Conservation (phyloP, 1,140 invertebrate species). For the Ostrea denselamellosa region DNA sequence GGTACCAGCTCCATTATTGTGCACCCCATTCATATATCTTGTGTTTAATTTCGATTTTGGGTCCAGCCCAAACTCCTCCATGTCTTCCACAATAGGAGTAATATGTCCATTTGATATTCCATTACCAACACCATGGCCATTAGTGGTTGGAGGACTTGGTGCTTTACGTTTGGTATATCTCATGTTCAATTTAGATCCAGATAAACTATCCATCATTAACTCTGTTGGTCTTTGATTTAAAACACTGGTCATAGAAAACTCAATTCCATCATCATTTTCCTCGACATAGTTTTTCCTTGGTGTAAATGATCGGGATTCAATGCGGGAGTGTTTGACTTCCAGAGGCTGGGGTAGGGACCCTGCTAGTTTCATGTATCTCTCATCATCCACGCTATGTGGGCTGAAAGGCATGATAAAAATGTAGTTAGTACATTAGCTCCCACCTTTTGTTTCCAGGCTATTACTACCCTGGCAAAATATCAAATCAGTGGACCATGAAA, state of each 20-base stretch:
- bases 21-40: slow-evolving; percentile 65
- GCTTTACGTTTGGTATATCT: slow-evolving; percentile 73
- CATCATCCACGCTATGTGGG: slow-evolving; percentile 77
- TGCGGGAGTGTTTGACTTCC: slow-evolving; percentile 63
- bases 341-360: slow-evolving; percentile 69
- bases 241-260: slow-evolving; percentile 73
- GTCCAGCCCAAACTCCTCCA: slow-evolving; percentile 60
- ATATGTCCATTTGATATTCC: slow-evolving; percentile 67
- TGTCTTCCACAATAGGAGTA: slow-evolving; percentile 61
- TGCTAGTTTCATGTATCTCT: slow-evolving; percentile 69
- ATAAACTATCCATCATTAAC: slow-evolving; percentile 69
- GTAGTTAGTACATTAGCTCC: slow-evolving; percentile 18
- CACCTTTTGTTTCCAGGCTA: slow-evolving; percentile 37
- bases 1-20: slow-evolving; percentile 44
- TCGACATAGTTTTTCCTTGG: slow-evolving; percentile 52
- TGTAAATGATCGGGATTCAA: slow-evolving; percentile 54
- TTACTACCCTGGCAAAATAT: slow-evolving; percentile 32
- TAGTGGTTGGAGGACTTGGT: slow-evolving; percentile 60
- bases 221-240: slow-evolving; percentile 74
- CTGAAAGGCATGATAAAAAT: slow-evolving; percentile 58
- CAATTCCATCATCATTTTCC: slow-evolving; percentile 61
- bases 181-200: slow-evolving; percentile 72
- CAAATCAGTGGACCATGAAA: slow-evolving; percentile 17
- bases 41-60: slow-evolving; percentile 65
- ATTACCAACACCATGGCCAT: slow-evolving; percentile 65